Evolutionary conservation across 2,113 vertebrate genomes (phyloP), one percentile per base, ranked within the genome.

Genomic region (Thryonomys swinderianus): DNA sequence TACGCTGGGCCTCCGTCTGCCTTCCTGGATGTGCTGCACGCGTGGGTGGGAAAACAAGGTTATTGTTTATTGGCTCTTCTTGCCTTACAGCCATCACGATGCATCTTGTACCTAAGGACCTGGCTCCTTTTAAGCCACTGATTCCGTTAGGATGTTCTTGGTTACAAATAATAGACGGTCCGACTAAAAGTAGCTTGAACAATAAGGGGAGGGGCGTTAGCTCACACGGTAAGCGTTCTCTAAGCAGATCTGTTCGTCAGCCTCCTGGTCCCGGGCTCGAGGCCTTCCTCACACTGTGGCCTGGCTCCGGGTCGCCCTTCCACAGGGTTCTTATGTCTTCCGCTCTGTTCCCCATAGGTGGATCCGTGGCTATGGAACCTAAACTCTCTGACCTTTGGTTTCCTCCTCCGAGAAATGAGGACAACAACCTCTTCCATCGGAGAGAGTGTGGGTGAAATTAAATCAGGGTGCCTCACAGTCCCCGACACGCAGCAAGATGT

Each of bases 1-100:
- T 18, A 61, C 84, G 25, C 67, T 18, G 82, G 92, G 92, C 21
- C 71, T 37, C 96, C 96, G 88, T 95, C 96, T 95, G 96, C 85
- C 85, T 90, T 85, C 57, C 85, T 86, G 25, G n/a, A 0, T 27
- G 66, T 92, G 48, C 48, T 79, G 90, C 23, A 42, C 67, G 88
- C 12, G 73, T 87, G 79, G 79, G 94, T 40, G 61, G 20, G 17
- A 17, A 53, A 34, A 55, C 10, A 25, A 40, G 78, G 76, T 3
- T 55, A 74, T 14, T 73, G 32, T 80, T 59, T 20, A 40, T 45
- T 37, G 73, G 93, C 76, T 73, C 59, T 61, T 82, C 66, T 76
- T 20, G 59, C 62, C 27, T 0, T 2, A 8, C 34, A 10, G 34
- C 74, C 51, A 64, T 57, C 64, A 25, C 14, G 1, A 21, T 34